Percentiles rank a stretch among this genome's conserved stretches.
Evolutionary conservation across 2,113 vertebrate species (phyloP).

Genomic region (Mesitornis unicolor): DNA sequence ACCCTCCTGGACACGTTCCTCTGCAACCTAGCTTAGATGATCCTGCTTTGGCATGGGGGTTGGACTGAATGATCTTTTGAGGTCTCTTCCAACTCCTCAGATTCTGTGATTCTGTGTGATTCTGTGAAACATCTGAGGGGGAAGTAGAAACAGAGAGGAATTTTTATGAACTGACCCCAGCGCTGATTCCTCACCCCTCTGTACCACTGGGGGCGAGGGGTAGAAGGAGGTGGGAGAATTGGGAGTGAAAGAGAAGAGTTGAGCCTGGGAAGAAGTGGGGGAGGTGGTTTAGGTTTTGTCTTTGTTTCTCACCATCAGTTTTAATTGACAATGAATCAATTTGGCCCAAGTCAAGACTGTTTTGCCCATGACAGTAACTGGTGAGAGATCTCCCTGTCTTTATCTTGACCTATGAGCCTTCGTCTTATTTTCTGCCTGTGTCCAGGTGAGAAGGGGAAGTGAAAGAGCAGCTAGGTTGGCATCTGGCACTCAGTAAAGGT

Average conservation of each 20-base stretch:
- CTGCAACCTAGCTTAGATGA: no score
- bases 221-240: neutral
- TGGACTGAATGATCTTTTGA: no score
- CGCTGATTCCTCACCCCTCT: neutral
- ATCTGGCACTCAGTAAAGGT: neutral
- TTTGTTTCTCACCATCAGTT: neutral
- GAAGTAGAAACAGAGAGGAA: neutral
- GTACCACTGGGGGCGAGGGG: rapidly evolving
- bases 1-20: no score
- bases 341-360: neutral
- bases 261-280: neutral
- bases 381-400: neutral
- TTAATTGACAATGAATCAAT: neutral
- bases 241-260: neutral
- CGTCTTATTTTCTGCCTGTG: neutral
- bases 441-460: neutral
- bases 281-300: neutral
- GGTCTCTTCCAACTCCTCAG: no score
- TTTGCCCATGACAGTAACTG: neutral
- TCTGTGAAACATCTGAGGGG: no score
- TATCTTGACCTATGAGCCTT: neutral
- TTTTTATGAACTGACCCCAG: neutral
- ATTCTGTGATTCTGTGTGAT: no score
- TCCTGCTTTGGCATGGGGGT: no score
- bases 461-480: neutral